These are phyloP conservation scores for Oreortyx pictus DNA, from an alignment of 2,797 vertebrate genomes.

Conservation along the genomic window DNA sequence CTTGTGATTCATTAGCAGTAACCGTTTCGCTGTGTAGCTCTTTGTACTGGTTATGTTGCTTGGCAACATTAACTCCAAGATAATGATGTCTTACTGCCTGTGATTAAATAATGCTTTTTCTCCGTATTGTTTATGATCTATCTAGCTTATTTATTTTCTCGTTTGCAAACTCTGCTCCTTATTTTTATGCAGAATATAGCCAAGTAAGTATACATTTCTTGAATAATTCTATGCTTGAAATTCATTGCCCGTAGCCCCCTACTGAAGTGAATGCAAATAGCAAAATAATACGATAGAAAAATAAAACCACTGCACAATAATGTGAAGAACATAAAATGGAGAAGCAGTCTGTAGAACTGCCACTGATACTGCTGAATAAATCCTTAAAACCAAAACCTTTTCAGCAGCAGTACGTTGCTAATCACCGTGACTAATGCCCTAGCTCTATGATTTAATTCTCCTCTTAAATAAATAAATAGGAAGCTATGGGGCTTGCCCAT, in stretches of 20 bases:
- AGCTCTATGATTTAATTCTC: conserved; percentile 14
- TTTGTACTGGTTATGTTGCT: conserved; percentile 52
- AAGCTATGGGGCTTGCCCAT: conserved; percentile 6
- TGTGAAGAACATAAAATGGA: conserved; percentile 25
- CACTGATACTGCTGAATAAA: not conserved
- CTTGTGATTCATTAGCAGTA: conserved; percentile 21
- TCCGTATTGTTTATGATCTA: conserved; percentile 18
- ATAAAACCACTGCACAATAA: not conserved
- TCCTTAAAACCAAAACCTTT: conserved; percentile 1
- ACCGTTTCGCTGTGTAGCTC: conserved; percentile 27
- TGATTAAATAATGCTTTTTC: conserved; percentile 39
- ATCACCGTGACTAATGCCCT: not conserved
- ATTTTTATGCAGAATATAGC: conserved; percentile 25
- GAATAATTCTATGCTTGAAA: conserved; percentile 4
- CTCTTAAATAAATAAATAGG: conserved; percentile 46
- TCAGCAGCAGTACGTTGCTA: not conserved
- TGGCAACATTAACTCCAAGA: conserved; percentile 62
- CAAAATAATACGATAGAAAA: not conserved
- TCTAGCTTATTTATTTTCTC: conserved; percentile 18
- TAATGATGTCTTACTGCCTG: conserved; percentile 53
- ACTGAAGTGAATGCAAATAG: not conserved
- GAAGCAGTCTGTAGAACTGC: not conserved
- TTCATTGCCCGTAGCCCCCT: not conserved
- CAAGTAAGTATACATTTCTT: not conserved
- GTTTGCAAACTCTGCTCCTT: conserved; percentile 49